Percentiles rank a stretch among this genome's conserved stretches.
Conservation (phyloP, 2,797 vertebrate genomes). For the Rhinichthys osculus region DNA sequence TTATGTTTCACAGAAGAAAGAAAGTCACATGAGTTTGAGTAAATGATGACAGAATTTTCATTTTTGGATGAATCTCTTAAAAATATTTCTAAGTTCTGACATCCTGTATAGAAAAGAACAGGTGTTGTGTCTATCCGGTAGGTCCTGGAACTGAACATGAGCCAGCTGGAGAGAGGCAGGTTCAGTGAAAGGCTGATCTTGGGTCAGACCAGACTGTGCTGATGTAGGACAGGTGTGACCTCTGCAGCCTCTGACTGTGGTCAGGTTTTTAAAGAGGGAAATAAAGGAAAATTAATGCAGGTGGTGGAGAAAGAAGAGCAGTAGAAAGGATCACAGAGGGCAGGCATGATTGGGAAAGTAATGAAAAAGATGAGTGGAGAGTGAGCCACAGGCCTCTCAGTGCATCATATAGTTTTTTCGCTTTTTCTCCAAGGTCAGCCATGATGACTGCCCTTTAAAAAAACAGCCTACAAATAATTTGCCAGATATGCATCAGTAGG, state of each 20-base stretch:
- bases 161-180: conserved; percentile 44
- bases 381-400: background rate
- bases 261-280: conserved; percentile 15
- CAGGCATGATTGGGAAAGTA: conserved; percentile 2
- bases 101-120: conserved; percentile 26
- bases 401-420: background rate
- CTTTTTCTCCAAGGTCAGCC: conserved; percentile 40
- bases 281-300: background rate
- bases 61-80: background rate
- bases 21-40: background rate
- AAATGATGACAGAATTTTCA: background rate
- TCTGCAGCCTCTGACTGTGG: conserved; percentile 15
- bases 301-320: background rate
- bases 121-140: conserved; percentile 26
- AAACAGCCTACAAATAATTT: conserved; percentile 22
- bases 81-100: conserved; percentile 26
- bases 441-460: conserved; percentile 31
- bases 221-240: background rate
- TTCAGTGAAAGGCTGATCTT: conserved; percentile 34
- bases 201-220: conserved; percentile 30
- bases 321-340: background rate
- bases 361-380: conserved; percentile 4
- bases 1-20: background rate
- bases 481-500: background rate
- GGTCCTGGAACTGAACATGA: conserved; percentile 41